A percentile compares a stretch with the other conserved stretches of the same genome.
Conservation (phyloP, 2,888 invertebrate genomes). For the Agrotis clavis region DNA sequence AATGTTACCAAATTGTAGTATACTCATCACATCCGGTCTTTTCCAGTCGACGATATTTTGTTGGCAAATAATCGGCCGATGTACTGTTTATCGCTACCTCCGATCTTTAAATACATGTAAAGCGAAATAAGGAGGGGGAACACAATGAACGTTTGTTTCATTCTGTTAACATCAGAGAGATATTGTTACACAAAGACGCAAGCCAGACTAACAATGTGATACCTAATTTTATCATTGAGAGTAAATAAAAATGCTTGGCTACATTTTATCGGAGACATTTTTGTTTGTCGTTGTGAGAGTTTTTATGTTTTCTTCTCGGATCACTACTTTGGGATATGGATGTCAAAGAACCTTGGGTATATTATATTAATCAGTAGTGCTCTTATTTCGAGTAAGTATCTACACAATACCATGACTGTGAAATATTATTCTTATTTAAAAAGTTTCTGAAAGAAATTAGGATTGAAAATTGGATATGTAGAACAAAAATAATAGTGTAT, state of each 20-base stretch:
- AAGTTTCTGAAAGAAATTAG: too few relatives aligned
- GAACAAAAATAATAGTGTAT: too few relatives aligned
- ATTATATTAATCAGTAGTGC: neutral
- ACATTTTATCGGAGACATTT: slow-evolving; percentile 13
- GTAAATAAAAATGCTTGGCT: slow-evolving; percentile 10
- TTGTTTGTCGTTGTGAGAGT: slow-evolving; percentile 23
- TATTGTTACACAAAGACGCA: slow-evolving; percentile 23
- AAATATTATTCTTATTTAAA: too few relatives aligned
- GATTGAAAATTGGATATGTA: too few relatives aligned
- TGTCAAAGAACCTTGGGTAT: slow-evolving; percentile 5
- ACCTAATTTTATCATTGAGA: slow-evolving; percentile 34
- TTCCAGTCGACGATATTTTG: slow-evolving; percentile 57
- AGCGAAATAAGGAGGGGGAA: slow-evolving; percentile 36
- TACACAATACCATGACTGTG: neutral
- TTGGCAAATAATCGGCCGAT: slow-evolving; percentile 38
- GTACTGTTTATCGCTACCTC: slow-evolving; percentile 57
- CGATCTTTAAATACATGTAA: slow-evolving; percentile 55
- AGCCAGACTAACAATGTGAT: slow-evolving; percentile 25
- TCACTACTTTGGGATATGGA: slow-evolving; percentile 1
- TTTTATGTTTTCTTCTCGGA: slow-evolving; percentile 7
- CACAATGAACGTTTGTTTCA: slow-evolving; percentile 26
- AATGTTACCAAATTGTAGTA: slow-evolving; percentile 67
- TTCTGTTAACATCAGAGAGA: slow-evolving; percentile 19
- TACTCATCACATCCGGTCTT: slow-evolving; percentile 58
- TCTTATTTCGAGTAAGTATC: neutral